A percentile compares a stretch with the other conserved stretches of the same genome.
These are phyloP conservation scores for Gallinago undulata DNA, from an alignment of 2,113 vertebrate species.

Conservation along the genomic window DNA sequence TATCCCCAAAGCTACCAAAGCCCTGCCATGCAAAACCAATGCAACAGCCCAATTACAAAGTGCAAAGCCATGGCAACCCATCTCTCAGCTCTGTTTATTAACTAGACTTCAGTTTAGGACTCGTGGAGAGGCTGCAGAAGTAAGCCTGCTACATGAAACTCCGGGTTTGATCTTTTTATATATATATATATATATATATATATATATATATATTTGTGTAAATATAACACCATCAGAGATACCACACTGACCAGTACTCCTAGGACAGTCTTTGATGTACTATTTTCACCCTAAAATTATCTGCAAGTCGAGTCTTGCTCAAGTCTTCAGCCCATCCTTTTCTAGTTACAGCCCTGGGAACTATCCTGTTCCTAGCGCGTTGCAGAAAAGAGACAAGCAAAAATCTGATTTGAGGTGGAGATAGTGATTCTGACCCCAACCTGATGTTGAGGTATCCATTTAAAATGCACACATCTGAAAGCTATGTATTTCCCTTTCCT, in stretches of 20 bases:
- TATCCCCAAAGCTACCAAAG: background rate
- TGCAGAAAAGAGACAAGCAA: background rate
- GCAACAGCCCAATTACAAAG: background rate
- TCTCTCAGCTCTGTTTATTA: background rate
- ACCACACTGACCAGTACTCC: background rate
- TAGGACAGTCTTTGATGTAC: background rate
- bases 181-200: background rate
- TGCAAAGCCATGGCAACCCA: background rate
- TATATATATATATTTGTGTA: background rate
- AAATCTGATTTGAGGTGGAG: background rate
- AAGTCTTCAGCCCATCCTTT: background rate
- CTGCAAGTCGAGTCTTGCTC: background rate
- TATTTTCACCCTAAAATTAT: background rate
- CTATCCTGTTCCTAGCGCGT: background rate
- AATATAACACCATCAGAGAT: background rate
- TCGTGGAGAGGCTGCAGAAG: background rate
- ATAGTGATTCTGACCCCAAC: background rate
- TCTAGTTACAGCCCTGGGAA: background rate
- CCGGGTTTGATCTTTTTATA: background rate
- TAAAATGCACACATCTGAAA: background rate
- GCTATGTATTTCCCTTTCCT: background rate
- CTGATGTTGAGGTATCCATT: background rate
- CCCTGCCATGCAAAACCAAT: background rate
- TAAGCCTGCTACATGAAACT: background rate
- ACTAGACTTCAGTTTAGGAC: background rate